Conservation (phyloP, 2,797 vertebrate species). For the Enoplosus armatus region DNA sequence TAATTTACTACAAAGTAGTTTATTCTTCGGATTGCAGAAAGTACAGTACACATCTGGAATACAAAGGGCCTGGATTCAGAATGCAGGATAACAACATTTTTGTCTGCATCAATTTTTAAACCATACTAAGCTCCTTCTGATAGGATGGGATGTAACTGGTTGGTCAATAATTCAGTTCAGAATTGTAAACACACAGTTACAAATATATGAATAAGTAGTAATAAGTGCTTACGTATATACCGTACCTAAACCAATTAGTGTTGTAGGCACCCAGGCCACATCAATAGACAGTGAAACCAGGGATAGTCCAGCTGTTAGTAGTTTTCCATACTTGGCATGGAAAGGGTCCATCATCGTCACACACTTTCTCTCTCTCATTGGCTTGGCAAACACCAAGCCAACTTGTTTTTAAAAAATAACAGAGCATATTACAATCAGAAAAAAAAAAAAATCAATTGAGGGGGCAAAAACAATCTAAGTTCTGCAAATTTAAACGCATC, state of each 20-base stretch:
- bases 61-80: too few species aligned
- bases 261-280: background rate
- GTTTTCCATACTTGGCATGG: constrained; percentile 59
- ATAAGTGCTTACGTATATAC: background rate
- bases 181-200: too few species aligned
- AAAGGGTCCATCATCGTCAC: constrained; percentile 71
- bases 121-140: too few species aligned
- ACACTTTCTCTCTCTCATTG: constrained; percentile 55
- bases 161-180: too few species aligned
- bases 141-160: too few species aligned
- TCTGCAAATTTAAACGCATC: too few species aligned
- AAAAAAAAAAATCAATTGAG: background rate
- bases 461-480: too few species aligned
- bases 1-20: too few species aligned
- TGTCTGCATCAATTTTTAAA: too few species aligned
- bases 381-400: constrained; percentile 58
- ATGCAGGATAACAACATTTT: too few species aligned
- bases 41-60: too few species aligned
- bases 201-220: background rate
- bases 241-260: constrained; percentile 49
- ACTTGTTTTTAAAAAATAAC: constrained; percentile 16
- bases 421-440: background rate
- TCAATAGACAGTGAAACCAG: constrained; percentile 23
- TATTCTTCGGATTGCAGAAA: too few species aligned
- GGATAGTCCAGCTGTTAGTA: constrained; percentile 19